Conservation (phyloP, 2,797 vertebrate species). For the Tokudaia tokunoshimensis region DNA sequence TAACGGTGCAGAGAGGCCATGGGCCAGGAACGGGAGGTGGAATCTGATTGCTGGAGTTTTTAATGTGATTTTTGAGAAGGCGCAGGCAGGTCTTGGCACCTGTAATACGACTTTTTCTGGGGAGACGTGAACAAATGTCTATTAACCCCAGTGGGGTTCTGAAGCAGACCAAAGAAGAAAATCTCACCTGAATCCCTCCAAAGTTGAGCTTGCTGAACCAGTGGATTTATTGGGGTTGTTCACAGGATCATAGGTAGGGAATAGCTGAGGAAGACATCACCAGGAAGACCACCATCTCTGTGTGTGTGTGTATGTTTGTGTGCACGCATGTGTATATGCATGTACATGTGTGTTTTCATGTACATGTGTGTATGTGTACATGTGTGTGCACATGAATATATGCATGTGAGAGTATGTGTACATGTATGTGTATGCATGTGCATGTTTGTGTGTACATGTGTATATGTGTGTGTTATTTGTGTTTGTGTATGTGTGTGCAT, state of each 20-base stretch:
- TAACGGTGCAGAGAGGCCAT: accelerated
- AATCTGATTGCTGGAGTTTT: not conserved
- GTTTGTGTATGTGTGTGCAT: not conserved
- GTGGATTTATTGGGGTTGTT: not conserved
- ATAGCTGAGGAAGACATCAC: not conserved
- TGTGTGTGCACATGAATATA: not conserved
- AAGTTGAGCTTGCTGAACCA: not conserved
- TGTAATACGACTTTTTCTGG: not conserved
- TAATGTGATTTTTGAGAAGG: not conserved
- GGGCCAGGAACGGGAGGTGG: accelerated
- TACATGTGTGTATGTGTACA: too few relatives aligned
- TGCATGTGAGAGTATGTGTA: not conserved
- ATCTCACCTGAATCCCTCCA: too few relatives aligned
- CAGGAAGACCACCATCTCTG: not conserved
- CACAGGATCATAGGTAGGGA: not conserved
- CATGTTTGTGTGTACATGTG: not conserved
- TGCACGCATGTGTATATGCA: accelerated
- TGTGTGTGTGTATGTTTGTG: not conserved
- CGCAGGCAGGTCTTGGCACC: not conserved
- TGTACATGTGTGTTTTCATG: not conserved
- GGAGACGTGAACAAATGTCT: not conserved
- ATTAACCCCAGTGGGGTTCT: not conserved
- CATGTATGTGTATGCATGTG: not conserved
- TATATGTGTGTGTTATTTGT: too few relatives aligned
- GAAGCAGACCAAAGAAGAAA: not conserved